Evolutionary conservation across 2,888 invertebrate species (phyloP).

Genomic region (Smittia sp.): DNA sequence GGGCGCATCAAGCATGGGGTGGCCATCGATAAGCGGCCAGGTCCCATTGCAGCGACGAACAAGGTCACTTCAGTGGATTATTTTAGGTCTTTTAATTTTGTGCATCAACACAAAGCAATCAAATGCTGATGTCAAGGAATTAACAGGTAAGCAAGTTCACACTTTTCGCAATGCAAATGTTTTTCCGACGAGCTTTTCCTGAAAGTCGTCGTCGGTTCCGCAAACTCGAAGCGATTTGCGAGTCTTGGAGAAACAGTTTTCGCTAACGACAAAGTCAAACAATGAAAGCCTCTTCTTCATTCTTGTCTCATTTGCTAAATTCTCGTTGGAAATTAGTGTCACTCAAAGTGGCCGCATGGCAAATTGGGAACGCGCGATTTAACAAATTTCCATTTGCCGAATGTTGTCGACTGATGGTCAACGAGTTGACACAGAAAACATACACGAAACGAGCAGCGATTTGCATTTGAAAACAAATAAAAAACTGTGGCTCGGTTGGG

Average conservation of each 20-base stretch:
- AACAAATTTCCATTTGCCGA: neutral
- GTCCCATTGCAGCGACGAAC: constrained; percentile 27
- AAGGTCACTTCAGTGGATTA: constrained; percentile 38
- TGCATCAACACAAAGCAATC: constrained; percentile 21
- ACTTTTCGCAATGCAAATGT: neutral
- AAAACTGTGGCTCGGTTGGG: no score
- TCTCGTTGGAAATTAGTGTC: constrained; percentile 17
- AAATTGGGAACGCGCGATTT: neutral
- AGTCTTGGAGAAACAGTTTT: neutral
- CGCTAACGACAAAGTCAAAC: constrained; percentile 25
- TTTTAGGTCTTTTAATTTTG: constrained; percentile 34
- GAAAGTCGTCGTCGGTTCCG: constrained; percentile 3
- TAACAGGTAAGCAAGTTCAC: constrained; percentile 26
- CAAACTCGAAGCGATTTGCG: neutral
- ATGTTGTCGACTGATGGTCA: neutral
- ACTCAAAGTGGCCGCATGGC: neutral
- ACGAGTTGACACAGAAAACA: constrained; percentile 3
- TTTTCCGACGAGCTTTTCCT: neutral
- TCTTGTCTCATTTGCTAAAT: neutral
- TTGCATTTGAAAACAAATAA: neutral
- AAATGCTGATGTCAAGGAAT: constrained; percentile 40
- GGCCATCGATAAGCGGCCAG: constrained; percentile 29
- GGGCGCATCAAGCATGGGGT: constrained; percentile 30
- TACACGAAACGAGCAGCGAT: neutral
- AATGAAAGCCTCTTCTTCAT: constrained; percentile 21